Conservation (phyloP, 1,140 invertebrate species). For the Sitophilus oryzae region DNA sequence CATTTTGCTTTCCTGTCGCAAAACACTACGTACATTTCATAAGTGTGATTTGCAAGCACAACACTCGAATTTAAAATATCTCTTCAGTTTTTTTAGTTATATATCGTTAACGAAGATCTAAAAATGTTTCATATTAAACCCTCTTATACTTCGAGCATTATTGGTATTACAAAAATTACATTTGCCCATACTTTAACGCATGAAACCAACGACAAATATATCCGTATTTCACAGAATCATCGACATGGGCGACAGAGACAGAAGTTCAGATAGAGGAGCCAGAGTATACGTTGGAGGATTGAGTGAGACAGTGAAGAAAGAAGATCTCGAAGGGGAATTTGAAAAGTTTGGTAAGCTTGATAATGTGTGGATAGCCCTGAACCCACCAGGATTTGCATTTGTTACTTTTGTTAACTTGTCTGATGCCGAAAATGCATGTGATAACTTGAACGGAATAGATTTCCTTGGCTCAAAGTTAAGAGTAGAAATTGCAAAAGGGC, state of each 20-base stretch:
- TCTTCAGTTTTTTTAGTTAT: constrained; percentile 31
- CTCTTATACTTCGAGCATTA: constrained; percentile 26
- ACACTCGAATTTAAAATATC: constrained; percentile 21
- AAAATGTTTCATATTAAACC: constrained; percentile 23
- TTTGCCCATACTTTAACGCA: constrained; percentile 31
- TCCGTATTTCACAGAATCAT: constrained; percentile 42
- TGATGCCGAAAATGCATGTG: constrained; percentile 91
- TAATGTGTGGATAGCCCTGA: constrained; percentile 90
- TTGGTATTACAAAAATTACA: constrained; percentile 38
- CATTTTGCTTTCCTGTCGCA: constrained; percentile 34
- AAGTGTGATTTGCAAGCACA: constrained; percentile 25
- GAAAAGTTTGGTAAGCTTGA: constrained; percentile 60
- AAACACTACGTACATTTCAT: constrained; percentile 15
- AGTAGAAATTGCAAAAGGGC: constrained; percentile 75
- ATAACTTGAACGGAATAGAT: constrained; percentile 82
- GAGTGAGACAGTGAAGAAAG: constrained; percentile 76
- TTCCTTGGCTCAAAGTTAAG: constrained; percentile 72
- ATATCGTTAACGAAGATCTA: constrained; percentile 15
- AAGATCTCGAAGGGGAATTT: constrained; percentile 88
- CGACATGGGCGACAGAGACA: constrained; percentile 40
- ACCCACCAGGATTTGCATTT: constrained; percentile 96
- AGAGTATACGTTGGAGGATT: constrained; percentile 81
- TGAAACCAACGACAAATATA: constrained; percentile 34
- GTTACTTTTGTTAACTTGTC: constrained; percentile 94
- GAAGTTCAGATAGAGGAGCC: constrained; percentile 53